Base-by-base conservation (phyloP, 2,113 vertebrate species). In the Tetrao urogallus region DNA sequence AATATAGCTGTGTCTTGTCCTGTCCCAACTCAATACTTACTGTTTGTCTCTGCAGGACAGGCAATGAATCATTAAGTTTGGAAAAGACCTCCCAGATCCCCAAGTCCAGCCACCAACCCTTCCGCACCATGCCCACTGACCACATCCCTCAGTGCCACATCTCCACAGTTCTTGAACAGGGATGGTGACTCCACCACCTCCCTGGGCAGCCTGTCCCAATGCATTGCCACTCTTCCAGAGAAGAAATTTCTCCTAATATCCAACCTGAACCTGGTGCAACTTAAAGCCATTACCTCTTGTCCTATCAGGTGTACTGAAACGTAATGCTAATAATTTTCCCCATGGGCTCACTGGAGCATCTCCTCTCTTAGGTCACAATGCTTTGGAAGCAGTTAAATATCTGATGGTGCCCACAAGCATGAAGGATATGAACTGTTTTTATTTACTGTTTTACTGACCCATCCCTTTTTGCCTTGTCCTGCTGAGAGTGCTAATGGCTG, bases 281-380 rank as follows among this genome's bases (percentile, higher is more conserved):
- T 30, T 17, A 54, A 25, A 54, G 52, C 27, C 27, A 28, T 54
- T 54, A 54, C 52, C 15, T 54, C 52, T 30, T 54, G 52, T 54
- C 14, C 52, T 54, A 10, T 54, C 52, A 30, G 52, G 3, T 77
- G 10, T 50, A 22, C 7, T 15, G 34, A 34, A 89, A 67, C 4
- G 56, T 6, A 16, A 16, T 40, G 16, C 15, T 64, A 40, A 28
- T 21, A 32, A 25, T 52, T 45, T 25, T 60, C 56, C 50, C 13
- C 0, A 1, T 74, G 47, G 34, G 36, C 47, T 19, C 1, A 0
- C 3, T 43, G 13, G 14, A 12, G 4, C 15, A 81, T 90, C 86
- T 47, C 15, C 16, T 84, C 2, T 0, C 34, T 63, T 25, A 58
- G 67, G 8, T 86, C 61, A 12, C 10, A 78, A 15, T 4, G 3